Percentiles rank a stretch among this genome's conserved stretches.
These are phyloP conservation scores for Drosophila macrospina DNA, from an alignment of 2,888 invertebrate genomes.

Conservation along the genomic window DNA sequence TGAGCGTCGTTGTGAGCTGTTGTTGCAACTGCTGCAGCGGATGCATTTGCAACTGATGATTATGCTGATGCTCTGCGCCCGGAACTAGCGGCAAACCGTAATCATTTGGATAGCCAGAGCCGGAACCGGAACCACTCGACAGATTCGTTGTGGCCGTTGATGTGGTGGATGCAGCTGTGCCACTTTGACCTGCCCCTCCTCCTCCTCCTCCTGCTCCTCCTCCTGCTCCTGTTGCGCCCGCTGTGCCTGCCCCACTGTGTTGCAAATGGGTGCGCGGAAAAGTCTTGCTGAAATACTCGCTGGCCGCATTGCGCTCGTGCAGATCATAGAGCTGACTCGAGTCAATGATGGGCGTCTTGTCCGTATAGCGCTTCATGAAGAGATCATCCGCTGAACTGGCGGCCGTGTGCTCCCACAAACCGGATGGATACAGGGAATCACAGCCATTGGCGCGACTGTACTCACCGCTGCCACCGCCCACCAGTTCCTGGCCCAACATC, in stretches of 20 bases:
- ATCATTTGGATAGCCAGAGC: conserved; percentile 88
- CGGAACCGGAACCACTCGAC: conserved; percentile 62
- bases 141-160: conserved; percentile 84
- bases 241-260: conserved; percentile 8
- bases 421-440: conserved; percentile 92
- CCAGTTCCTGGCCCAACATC: conserved; percentile 85
- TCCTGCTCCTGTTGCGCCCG: not conserved
- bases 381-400: conserved; percentile 83
- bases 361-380: conserved; percentile 89
- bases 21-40: conserved; percentile 86
- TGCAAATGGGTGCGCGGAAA: conserved; percentile 86
- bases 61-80: conserved; percentile 85
- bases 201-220: too few relatives aligned
- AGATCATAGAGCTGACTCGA: conserved; percentile 83
- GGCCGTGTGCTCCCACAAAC: conserved; percentile 89
- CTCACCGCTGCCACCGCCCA: conserved; percentile 88
- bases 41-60: conserved; percentile 83
- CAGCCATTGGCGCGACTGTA: conserved; percentile 90
- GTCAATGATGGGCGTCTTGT: conserved; percentile 92
- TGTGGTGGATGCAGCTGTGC: conserved; percentile 69
- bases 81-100: conserved; percentile 91
- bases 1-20: conserved; percentile 69
- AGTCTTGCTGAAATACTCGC: conserved; percentile 88
- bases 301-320: conserved; percentile 84
- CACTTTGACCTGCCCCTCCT: conserved; percentile 23